Evolutionary conservation across 2,888 invertebrate species (phyloP).

Genomic region (Caradrina clavipalpis): DNA sequence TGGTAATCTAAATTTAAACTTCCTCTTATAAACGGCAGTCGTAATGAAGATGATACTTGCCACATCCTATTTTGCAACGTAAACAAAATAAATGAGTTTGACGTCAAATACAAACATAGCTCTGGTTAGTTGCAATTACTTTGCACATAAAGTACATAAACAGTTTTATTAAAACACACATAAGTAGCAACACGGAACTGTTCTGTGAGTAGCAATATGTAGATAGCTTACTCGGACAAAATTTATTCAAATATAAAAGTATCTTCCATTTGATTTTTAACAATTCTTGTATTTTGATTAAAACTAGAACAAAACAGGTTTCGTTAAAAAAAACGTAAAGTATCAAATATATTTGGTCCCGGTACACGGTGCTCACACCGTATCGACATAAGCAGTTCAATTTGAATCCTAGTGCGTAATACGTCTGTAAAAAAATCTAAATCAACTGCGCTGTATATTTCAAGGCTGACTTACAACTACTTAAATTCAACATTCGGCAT

Average conservation of each 20-base stretch:
- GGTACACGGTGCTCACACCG: slow-evolving; percentile 11
- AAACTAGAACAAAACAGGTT: background rate
- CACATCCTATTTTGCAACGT: slow-evolving; percentile 15
- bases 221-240: slow-evolving; percentile 3
- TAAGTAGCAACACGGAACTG: too few relatives aligned
- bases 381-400: slow-evolving; percentile 4
- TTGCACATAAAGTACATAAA: slow-evolving; percentile 25
- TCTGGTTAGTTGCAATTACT: slow-evolving; percentile 26
- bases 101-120: slow-evolving; percentile 15
- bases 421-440: slow-evolving; percentile 22
- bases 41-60: slow-evolving; percentile 15
- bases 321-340: background rate
- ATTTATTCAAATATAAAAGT: too few relatives aligned
- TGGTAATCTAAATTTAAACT: background rate
- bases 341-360: slow-evolving; percentile 18
- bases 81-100: slow-evolving; percentile 27
- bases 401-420: background rate
- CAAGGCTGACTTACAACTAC: slow-evolving; percentile 53
- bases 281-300: slow-evolving; percentile 3
- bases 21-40: background rate
- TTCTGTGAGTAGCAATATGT: too few relatives aligned
- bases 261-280: background rate
- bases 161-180: slow-evolving; percentile 17
- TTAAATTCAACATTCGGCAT: slow-evolving; percentile 3
- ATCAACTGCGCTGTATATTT: slow-evolving; percentile 44